Conservation (phyloP, 2,113 vertebrate genomes). For the Channa maculata region DNA sequence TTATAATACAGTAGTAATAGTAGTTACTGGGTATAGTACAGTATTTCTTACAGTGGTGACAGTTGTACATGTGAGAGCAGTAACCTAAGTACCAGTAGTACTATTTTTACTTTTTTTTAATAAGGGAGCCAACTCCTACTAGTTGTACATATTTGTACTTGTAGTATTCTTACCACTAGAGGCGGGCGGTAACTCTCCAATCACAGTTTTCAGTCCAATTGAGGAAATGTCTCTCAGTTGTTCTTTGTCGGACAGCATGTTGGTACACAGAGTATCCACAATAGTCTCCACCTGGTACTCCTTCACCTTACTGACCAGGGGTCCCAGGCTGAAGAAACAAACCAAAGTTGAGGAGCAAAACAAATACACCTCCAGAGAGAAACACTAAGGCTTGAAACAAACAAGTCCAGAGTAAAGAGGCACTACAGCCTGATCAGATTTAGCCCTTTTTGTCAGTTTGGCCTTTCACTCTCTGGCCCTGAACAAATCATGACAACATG, state of each 20-base stretch:
- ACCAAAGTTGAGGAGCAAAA: constrained; percentile 1
- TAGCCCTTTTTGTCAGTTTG: too few relatives aligned
- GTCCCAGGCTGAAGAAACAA: constrained; percentile 87
- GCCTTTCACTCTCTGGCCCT: too few relatives aligned
- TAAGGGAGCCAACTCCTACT: too few relatives aligned
- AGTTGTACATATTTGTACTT: too few relatives aligned
- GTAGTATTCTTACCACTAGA: constrained; percentile 87
- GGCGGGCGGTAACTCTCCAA: constrained; percentile 98
- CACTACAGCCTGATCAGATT: too few relatives aligned
- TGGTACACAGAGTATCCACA: constrained; percentile 98
- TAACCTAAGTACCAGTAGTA: too few relatives aligned
- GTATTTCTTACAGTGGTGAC: too few relatives aligned
- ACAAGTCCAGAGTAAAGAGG: background rate
- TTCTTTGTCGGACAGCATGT: constrained; percentile 99
- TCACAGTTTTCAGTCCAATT: constrained; percentile 98
- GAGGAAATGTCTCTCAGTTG: constrained; percentile 98
- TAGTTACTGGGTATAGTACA: background rate
- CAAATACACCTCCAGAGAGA: constrained; percentile 38
- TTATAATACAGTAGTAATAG: background rate
- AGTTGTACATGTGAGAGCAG: too few relatives aligned
- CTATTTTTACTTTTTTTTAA: too few relatives aligned
- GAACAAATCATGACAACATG: background rate
- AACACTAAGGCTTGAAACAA: too few relatives aligned
- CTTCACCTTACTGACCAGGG: constrained; percentile 98
- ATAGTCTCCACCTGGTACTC: constrained; percentile 99